phyloP scores from a whole-genome alignment of 1,140 invertebrate genomes.

The Psilanteris sp. region DNA sequence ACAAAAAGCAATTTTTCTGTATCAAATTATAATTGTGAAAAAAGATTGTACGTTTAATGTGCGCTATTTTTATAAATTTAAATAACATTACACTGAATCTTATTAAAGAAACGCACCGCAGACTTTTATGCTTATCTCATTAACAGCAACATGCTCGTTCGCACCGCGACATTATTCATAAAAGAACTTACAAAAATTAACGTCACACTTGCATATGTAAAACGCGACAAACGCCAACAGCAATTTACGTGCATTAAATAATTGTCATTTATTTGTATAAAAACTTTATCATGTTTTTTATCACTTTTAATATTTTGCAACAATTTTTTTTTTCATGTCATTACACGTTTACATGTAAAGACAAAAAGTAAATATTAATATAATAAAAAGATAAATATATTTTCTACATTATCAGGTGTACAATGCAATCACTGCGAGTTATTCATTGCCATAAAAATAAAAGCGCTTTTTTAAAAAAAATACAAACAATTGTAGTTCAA shows the following conservation, averaged over 20 bases:
- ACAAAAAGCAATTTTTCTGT: slow-evolving; percentile 33
- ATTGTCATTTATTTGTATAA: slow-evolving; percentile 48
- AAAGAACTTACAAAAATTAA: slow-evolving; percentile 44
- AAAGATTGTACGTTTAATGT: slow-evolving; percentile 43
- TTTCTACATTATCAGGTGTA: too few relatives aligned
- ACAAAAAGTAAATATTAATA: too few relatives aligned
- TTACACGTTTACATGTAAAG: too few relatives aligned
- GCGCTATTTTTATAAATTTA: slow-evolving; percentile 50
- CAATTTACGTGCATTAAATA: slow-evolving; percentile 47
- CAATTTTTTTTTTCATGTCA: too few relatives aligned
- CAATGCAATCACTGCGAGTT: too few relatives aligned
- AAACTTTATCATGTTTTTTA: too few relatives aligned
- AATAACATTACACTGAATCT: slow-evolving; percentile 44
- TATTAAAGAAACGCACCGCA: slow-evolving; percentile 22
- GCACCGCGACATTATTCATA: slow-evolving; percentile 30
- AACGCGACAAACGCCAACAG: slow-evolving; percentile 28
- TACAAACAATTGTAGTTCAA: too few relatives aligned
- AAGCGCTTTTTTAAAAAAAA: too few relatives aligned
- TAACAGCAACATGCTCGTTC: slow-evolving; percentile 33
- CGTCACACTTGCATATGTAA: slow-evolving; percentile 36
- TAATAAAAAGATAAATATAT: too few relatives aligned
- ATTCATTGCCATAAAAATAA: too few relatives aligned
- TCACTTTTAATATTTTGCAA: too few relatives aligned
- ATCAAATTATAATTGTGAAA: slow-evolving; percentile 38
- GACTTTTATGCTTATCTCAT: slow-evolving; percentile 47